A percentile compares a stretch with the other conserved stretches of the same genome.
phyloP scores from a whole-genome alignment of 2,888 invertebrate genomes.

The Zeuzera pyrina region DNA sequence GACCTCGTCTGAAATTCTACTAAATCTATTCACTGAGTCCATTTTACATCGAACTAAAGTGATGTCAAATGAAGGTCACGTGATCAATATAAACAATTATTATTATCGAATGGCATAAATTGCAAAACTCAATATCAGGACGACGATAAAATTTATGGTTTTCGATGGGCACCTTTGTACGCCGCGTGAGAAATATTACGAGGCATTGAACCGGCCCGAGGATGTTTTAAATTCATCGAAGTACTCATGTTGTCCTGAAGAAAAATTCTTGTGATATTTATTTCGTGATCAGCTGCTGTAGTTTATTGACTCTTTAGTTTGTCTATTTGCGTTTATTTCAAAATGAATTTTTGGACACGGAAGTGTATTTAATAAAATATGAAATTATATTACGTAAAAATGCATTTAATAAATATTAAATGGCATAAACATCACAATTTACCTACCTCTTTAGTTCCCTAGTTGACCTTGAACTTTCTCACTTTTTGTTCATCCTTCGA shows the following conservation, averaged over 20 bases:
- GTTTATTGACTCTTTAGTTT: conserved; percentile 14
- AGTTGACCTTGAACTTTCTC: no score
- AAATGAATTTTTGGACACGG: no score
- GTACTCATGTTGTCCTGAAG: conserved; percentile 30
- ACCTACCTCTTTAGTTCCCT: no score
- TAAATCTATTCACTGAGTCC: no score
- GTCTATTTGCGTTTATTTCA: no score
- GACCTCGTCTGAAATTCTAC: no score
- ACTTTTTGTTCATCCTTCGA: no score
- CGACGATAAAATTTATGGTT: conserved; percentile 51
- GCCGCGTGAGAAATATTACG: conserved; percentile 43
- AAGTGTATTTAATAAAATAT: no score
- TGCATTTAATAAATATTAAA: no score
- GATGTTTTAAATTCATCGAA: conserved; percentile 50
- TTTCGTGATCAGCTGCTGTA: conserved; percentile 18
- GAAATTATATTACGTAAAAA: no score
- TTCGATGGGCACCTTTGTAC: conserved; percentile 44
- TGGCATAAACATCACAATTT: no score
- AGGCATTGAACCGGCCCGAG: conserved; percentile 34
- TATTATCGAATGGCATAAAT: conserved; percentile 39
- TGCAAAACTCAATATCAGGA: conserved; percentile 52
- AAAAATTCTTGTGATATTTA: conserved; percentile 24
- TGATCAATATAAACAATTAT: conserved; percentile 29
- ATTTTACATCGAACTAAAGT: no score
- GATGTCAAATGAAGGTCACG: conserved; percentile 31